These are phyloP conservation scores for Empis livida DNA, from an alignment of 2,888 invertebrate species.

Conservation along the genomic window DNA sequence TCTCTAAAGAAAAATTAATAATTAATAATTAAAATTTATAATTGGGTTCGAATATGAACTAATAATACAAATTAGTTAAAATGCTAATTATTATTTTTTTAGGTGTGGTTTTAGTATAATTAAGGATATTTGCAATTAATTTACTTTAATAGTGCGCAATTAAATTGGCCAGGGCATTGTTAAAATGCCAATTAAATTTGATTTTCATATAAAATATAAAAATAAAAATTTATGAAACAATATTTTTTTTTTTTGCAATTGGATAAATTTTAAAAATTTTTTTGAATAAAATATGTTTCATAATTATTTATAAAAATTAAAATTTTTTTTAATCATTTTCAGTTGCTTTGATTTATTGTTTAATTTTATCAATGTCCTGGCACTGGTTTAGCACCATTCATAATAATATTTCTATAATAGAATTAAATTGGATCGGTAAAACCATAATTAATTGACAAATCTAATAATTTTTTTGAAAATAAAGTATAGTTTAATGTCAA, in stretches of 20 bases:
- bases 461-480: not conserved
- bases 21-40: no score
- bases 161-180: constrained; percentile 81
- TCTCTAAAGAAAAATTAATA: no score
- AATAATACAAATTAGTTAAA: no score
- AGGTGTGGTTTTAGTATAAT: no score
- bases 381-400: constrained; percentile 18
- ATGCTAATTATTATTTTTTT: no score
- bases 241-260: not conserved
- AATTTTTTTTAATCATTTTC: not conserved
- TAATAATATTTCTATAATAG: no score
- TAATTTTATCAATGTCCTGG: constrained; percentile 55
- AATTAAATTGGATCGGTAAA: no score
- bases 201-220: constrained; percentile 6
- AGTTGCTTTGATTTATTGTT: constrained; percentile 2
- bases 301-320: not conserved
- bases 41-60: no score
- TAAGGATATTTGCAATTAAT: no score
- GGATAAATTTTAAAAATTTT: not conserved
- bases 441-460: not conserved
- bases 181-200: constrained; percentile 30
- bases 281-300: not conserved
- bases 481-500: no score
- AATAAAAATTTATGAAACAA: constrained; percentile 3
- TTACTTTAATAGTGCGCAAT: no score